Conservation (phyloP, 2,113 vertebrate species). For the Lagopus muta region DNA sequence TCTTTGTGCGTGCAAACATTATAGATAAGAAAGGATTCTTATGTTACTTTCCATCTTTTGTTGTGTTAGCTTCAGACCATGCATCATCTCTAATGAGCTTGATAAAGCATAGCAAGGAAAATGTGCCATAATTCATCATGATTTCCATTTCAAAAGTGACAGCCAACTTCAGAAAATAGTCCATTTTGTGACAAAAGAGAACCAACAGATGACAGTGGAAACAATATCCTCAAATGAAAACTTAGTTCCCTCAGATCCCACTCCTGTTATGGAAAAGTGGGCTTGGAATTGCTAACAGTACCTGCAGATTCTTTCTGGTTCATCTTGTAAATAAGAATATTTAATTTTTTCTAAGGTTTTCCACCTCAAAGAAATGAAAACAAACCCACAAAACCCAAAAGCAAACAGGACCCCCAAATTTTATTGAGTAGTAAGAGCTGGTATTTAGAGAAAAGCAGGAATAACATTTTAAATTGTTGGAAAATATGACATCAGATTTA, state of each 20-base stretch:
- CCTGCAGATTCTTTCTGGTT: neutral
- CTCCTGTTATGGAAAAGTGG: neutral
- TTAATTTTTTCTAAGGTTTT: conserved; percentile 12
- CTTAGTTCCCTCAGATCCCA: neutral
- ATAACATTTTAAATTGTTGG: conserved; percentile 20
- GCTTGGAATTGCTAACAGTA: neutral
- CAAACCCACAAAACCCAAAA: neutral
- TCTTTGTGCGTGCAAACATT: conserved; percentile 44
- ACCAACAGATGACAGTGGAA: conserved; percentile 16
- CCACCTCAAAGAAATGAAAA: neutral
- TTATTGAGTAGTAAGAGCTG: conserved; percentile 37
- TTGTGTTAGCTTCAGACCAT: conserved; percentile 73
- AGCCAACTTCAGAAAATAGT: conserved; percentile 58
- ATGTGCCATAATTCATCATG: conserved; percentile 76
- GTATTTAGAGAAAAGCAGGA: conserved; percentile 33
- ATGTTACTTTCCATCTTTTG: conserved; percentile 34
- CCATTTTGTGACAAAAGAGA: conserved; percentile 62
- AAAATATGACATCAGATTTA: conserved; percentile 52
- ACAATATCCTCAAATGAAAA: conserved; percentile 16
- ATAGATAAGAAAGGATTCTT: conserved; percentile 23
- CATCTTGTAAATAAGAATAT: neutral
- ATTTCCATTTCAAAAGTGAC: conserved; percentile 77
- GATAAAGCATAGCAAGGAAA: conserved; percentile 77
- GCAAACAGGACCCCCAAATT: neutral
- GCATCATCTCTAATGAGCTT: conserved; percentile 81